Percentiles rank a stretch among this genome's conserved stretches.
Conservation (phyloP, 2,888 invertebrate genomes). For the Caenorhabditis japonica region DNA sequence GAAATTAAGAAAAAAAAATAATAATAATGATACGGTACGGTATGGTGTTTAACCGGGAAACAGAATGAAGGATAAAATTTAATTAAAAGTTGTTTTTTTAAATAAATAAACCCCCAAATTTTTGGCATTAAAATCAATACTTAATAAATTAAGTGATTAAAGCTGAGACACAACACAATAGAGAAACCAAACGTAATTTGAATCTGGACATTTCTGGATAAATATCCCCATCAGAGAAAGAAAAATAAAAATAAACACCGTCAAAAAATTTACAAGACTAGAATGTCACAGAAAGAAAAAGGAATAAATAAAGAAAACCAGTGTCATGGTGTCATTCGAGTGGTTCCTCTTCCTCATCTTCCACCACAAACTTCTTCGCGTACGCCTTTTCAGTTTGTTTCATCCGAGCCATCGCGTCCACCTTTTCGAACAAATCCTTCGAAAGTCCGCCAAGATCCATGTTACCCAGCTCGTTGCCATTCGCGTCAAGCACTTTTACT, state of each 20-base stretch:
- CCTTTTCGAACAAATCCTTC: constrained; percentile 9
- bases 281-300: constrained; percentile 2
- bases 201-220: too few relatives aligned
- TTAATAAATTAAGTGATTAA: too few relatives aligned
- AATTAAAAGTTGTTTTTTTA: too few relatives aligned
- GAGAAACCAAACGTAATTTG: too few relatives aligned
- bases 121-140: too few relatives aligned
- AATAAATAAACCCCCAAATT: too few relatives aligned
- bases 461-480: constrained; percentile 12
- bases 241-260: background rate
- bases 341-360: constrained; percentile 1
- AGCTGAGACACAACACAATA: too few relatives aligned
- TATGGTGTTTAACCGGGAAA: background rate
- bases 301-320: background rate
- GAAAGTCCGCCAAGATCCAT: background rate
- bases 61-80: background rate
- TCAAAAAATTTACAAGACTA: constrained; percentile 14
- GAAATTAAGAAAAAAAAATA: background rate
- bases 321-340: background rate
- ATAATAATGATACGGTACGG: too few relatives aligned
- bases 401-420: constrained; percentile 2
- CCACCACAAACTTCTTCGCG: background rate
- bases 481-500: constrained; percentile 27
- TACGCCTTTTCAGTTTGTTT: constrained; percentile 17
- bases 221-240: too few relatives aligned